Conservation (phyloP, 2,113 vertebrate species). For the Actenoides lindsayi region DNA sequence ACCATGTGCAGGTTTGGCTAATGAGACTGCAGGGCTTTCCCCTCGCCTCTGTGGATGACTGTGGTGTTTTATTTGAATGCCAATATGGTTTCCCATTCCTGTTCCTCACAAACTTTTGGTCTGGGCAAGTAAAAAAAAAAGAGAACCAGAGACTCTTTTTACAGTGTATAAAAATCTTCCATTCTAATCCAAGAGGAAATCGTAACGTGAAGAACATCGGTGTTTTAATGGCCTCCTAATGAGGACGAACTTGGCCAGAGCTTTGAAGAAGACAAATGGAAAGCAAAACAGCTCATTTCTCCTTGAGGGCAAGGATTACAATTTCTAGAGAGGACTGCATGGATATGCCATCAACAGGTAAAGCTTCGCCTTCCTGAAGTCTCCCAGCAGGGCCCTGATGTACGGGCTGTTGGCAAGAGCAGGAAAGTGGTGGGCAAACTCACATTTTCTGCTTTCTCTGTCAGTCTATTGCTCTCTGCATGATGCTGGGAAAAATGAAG, state of each 20-base stretch:
- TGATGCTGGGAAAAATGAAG: conserved; percentile 30
- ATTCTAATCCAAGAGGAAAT: conserved; percentile 53
- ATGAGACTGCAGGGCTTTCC: conserved; percentile 53
- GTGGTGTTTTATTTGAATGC: conserved; percentile 54
- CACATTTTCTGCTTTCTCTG: background rate
- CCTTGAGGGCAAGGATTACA: background rate
- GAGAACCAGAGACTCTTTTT: conserved; percentile 15
- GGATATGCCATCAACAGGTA: background rate
- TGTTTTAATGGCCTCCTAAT: conserved; percentile 46
- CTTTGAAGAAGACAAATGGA: conserved; percentile 44
- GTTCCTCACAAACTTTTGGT: background rate
- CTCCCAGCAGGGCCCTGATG: background rate
- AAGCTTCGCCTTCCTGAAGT: background rate
- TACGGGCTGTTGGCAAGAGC: background rate
- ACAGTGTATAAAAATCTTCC: background rate
- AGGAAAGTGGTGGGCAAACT: background rate
- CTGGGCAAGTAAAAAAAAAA: conserved; percentile 33
- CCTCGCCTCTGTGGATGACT: background rate
- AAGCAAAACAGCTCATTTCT: conserved; percentile 20
- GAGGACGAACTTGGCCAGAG: conserved; percentile 21
- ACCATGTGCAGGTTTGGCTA: conserved; percentile 63
- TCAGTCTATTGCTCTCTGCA: conserved; percentile 1
- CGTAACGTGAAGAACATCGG: background rate
- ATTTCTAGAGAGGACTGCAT: background rate
- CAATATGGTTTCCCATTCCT: conserved; percentile 6